Evolutionary conservation across 1,140 invertebrate genomes (phyloP), one percentile per base, ranked within the genome.

Genomic region (Nephila pilipes): DNA sequence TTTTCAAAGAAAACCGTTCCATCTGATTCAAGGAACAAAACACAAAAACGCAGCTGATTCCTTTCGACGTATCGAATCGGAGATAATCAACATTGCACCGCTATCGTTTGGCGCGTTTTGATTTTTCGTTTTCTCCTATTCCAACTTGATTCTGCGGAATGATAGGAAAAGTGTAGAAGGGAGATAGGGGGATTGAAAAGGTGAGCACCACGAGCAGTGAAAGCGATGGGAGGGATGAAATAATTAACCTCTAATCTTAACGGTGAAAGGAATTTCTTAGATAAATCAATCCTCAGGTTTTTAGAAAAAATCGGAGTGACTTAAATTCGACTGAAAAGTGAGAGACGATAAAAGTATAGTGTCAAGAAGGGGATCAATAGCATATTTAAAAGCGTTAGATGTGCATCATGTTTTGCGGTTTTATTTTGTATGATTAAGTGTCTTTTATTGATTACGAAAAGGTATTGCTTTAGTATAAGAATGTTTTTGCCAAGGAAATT

Each of bases 221-320:
- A 69, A 22, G 22, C 22, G 36, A 3, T 5, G 4, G 14, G 38
- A 12, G 38, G 79, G 20, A n/a, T n/a, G n/a, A 81, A 81, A 81
- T 81, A 81, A 81, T 81, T 81, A 81, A 81, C 79, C 79, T 81
- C 38, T 81, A 81, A 81, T 81, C 79, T 81, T 81, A 54, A 81
- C 79, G 79, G 38, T 81, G 79, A 81, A 81, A 81, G 46, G 79
- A 81, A 81, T 81, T 81, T 81, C 79, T 81, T 46, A 54, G 79
- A 46, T 81, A 81, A 81, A 81, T 81, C 79, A 81, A 81, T 81
- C 79, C 18, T 20, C 20, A 46, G 25, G 38, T 81, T 81, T 81
- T 54, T 81, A 25, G 1, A 16, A 29, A 69, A 69, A 69, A 29
- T 69, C 14, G n/a, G 65, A 69, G 25, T 69, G 2, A 69, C 65